Evolutionary conservation across 1,140 invertebrate genomes (phyloP), one percentile per base, ranked within the genome.

Genomic region (Aphis craccivora): DNA sequence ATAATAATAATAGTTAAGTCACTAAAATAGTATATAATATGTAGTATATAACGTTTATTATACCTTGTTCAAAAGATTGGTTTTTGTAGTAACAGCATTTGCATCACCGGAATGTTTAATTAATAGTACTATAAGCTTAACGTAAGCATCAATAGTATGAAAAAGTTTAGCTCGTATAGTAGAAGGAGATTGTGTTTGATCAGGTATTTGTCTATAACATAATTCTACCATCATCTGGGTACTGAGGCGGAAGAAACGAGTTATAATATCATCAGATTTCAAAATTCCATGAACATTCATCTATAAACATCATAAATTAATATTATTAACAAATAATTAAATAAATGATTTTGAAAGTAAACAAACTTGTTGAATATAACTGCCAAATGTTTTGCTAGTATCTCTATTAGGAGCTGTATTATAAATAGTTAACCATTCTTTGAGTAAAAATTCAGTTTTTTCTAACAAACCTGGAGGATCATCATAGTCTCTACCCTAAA

Each of bases 251-350:
- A 99, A 99, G 96, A 99, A 99, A 94, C 99, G 95, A 0, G 98
- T 99, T 91, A 99, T 99, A 94, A 99, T 96, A 95, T 99, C 99
- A 95, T 99, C 99, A 0, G 98, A 99, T 95, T 99, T 99, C 23
- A 99, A 95, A 88, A 99, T 99, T 7, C 99, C 99, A 94, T 99
- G 98, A 93, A 98, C 96, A 95, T 99, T 99, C 98, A 99, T 99
- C 95, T 93, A 20, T 18, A 18, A 76, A 18, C 14, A 76, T 18
- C 4, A 76, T 76, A n/a, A 18, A 67, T 30, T n/a, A n/a, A 76
- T 14, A 76, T n/a, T 76, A 76, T 30, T 76, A 76, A 76, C n/a
- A 76, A 51, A n/a, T 18, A 60, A 60, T 60, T 35, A 20, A 76
- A 76, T n/a, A n/a, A 76, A 18, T 35, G 5, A n/a, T 76, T 89